phyloP scores from a whole-genome alignment of 2,888 invertebrate species.

The Lymantria dispar region DNA sequence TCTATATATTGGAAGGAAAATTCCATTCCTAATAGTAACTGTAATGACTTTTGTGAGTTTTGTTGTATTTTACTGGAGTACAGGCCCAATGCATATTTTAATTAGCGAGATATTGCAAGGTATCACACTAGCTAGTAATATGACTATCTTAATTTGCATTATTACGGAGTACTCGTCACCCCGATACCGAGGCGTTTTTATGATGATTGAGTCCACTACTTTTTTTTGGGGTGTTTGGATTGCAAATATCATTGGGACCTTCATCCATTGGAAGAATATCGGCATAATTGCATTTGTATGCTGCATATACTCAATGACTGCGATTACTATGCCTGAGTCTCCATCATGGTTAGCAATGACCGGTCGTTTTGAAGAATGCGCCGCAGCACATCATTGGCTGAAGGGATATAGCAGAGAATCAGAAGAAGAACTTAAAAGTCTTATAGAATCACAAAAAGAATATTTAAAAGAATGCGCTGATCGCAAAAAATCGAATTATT shows the following conservation, averaged over 20 bases:
- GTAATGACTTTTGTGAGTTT: conserved; percentile 21
- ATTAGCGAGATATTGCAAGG: conserved; percentile 38
- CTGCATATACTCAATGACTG: conserved; percentile 20
- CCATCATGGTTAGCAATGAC: conserved; percentile 55
- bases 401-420: conserved; percentile 42
- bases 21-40: conserved; percentile 20
- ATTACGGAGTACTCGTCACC: conserved; percentile 38
- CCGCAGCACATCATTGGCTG: conserved; percentile 42
- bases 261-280: conserved; percentile 32
- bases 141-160: conserved; percentile 21
- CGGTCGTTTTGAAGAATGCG: conserved; percentile 48
- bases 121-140: conserved; percentile 21
- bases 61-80: conserved; percentile 31
- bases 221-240: conserved; percentile 37
- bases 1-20: conserved; percentile 22
- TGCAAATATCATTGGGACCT: conserved; percentile 36
- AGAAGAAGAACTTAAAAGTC: conserved; percentile 40
- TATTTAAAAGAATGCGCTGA: conserved; percentile 24
- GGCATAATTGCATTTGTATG: conserved; percentile 26
- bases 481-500: conserved; percentile 14
- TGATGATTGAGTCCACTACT: conserved; percentile 33
- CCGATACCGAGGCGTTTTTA: conserved; percentile 33
- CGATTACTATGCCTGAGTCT: conserved; percentile 41
- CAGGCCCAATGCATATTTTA: conserved; percentile 23
- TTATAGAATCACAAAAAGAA: conserved; percentile 41